Base-by-base conservation (phyloP, 2,797 vertebrate genomes). In the Sebastes oblongus region DNA sequence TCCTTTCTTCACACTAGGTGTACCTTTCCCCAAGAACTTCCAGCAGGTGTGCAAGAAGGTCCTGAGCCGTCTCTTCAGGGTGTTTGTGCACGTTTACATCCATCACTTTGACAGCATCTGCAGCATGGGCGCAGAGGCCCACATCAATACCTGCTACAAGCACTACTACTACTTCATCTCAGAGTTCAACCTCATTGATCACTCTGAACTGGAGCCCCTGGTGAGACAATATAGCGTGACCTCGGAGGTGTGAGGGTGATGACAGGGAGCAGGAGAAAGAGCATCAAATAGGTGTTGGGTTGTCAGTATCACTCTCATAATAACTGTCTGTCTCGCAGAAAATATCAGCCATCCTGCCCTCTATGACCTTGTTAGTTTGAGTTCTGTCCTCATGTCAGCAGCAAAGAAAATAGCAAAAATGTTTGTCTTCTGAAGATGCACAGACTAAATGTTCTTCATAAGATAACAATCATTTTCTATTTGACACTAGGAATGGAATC, bases 41-140 rank as follows among this genome's bases (percentile, higher is more conserved):
- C 98, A 98, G 96, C 98, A 99, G 90, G 97, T 99, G 85, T 99
- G 98, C 92, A 99, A 97, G 92, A 99, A 99, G 96, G 98, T 99
- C 86, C 95, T 99, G 94, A 99, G 98, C 52, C 97, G 98, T 10
- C 97, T 99, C 79, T 99, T 99, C 95, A 95, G 98, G 7, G 98
- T 99, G 90, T 99, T 99, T 66, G 98, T 99, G 55, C 98, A 99
- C 0, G 98, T 99, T 90, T 99, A 99, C 95, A 99, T 99, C 93
- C 98, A 99, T 92, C 98, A 99, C 93, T 99, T 99, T 65, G 98
- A 99, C 92, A 97, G 97, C 89, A 95, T 99, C 93, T 98, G 98
- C 93, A 97, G 93, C 89, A 98, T 99, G 96, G 98, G 98, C 5
- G 98, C 98, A 0, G 98, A 99, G 88, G 98, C 98, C 3, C 98